Evolutionary conservation across 2,888 invertebrate species (phyloP).

Genomic region (Eristalis pertinax): DNA sequence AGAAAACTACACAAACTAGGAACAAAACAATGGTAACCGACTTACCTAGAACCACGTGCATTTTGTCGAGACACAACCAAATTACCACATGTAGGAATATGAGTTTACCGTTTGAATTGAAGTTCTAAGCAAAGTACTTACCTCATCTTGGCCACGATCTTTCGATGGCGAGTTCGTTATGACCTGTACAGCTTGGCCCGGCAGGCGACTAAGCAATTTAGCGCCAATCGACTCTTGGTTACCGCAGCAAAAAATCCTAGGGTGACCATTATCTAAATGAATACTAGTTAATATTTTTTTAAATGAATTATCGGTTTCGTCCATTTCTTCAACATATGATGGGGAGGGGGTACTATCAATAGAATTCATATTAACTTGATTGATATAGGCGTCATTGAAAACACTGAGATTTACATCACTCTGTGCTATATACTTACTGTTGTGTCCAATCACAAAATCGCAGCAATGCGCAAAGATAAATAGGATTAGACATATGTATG

Average conservation of each 20-base stretch:
- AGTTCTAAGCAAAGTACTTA: slow-evolving; percentile 30
- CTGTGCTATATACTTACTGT: slow-evolving; percentile 80
- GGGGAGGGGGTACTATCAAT: slow-evolving; percentile 79
- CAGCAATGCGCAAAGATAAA: slow-evolving; percentile 40
- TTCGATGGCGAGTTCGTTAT: slow-evolving; percentile 80
- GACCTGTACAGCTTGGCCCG: slow-evolving; percentile 89
- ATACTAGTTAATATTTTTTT: slow-evolving; percentile 78
- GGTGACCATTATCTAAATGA: slow-evolving; percentile 77
- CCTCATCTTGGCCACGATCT: slow-evolving; percentile 53
- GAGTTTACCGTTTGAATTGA: background rate
- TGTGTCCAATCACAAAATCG: slow-evolving; percentile 22
- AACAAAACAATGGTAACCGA: background rate
- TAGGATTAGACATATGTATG: slow-evolving; percentile 20
- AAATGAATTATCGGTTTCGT: slow-evolving; percentile 80
- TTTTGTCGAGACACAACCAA: background rate
- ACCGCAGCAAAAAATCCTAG: slow-evolving; percentile 80
- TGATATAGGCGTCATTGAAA: slow-evolving; percentile 82
- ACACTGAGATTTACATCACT: slow-evolving; percentile 74
- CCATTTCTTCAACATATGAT: slow-evolving; percentile 77
- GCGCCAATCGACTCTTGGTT: slow-evolving; percentile 72
- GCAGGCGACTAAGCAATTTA: slow-evolving; percentile 79
- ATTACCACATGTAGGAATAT: background rate
- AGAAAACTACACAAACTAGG: background rate
- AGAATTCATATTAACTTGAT: slow-evolving; percentile 81
- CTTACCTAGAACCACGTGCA: background rate